These are phyloP conservation scores for Antigone vipio DNA, from an alignment of 2,113 vertebrate genomes.

Conservation along the genomic window DNA sequence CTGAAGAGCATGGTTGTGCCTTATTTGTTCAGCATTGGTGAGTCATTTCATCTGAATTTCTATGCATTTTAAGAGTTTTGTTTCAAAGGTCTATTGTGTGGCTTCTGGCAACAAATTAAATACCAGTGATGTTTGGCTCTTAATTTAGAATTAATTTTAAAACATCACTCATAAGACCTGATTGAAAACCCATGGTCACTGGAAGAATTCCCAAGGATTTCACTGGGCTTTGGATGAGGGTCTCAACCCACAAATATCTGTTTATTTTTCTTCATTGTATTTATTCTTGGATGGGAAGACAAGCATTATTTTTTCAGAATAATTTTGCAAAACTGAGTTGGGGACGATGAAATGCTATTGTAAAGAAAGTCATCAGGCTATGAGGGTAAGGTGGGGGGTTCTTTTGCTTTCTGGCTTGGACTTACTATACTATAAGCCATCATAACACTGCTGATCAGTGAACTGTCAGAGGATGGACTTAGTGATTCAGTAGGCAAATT, in stretches of 20 bases:
- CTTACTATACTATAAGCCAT: neutral
- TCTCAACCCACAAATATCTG: neutral
- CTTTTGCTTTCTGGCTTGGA: neutral
- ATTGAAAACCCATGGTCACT: constrained; percentile 14
- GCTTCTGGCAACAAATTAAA: constrained; percentile 68
- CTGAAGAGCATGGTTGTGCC: neutral
- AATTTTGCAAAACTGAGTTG: neutral
- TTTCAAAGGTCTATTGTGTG: constrained; percentile 70
- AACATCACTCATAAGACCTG: constrained; percentile 53
- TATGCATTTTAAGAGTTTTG: constrained; percentile 68
- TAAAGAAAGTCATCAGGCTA: neutral
- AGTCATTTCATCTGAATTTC: constrained; percentile 73
- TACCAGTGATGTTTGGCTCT: constrained; percentile 62
- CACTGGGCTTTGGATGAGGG: constrained; percentile 15
- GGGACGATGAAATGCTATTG: neutral
- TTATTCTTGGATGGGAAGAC: neutral
- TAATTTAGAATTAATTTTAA: constrained; percentile 66
- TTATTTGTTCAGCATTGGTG: constrained; percentile 58
- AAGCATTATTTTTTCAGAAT: neutral
- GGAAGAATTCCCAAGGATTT: constrained; percentile 32
- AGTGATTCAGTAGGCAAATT: neutral
- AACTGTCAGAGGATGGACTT: neutral
- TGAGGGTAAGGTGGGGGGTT: neutral
- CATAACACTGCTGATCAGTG: neutral
- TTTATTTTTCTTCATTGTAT: neutral